Percentiles rank a stretch among this genome's conserved stretches.
Conservation (phyloP, 2,888 invertebrate genomes). For the Notodonta dromedarius region DNA sequence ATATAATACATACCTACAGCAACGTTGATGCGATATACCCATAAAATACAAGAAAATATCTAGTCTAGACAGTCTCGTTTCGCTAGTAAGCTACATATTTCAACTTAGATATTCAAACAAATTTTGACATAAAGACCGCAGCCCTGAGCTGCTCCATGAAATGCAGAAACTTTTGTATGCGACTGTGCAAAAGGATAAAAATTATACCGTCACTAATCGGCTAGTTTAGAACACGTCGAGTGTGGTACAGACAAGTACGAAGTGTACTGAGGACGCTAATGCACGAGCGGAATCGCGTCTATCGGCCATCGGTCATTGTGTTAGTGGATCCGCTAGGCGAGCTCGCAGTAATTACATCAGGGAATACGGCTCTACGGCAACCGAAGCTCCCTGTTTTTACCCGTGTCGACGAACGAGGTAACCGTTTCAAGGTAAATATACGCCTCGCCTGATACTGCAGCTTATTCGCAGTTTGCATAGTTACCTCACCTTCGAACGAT, state of each 20-base stretch:
- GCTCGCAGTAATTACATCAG: constrained; percentile 77
- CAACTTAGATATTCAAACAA: background rate
- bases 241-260: constrained; percentile 25
- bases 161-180: background rate
- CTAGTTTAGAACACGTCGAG: constrained; percentile 14
- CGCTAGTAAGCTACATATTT: background rate
- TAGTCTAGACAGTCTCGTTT: constrained; percentile 1
- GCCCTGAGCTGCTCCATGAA: background rate
- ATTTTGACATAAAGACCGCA: background rate
- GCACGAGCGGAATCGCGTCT: constrained; percentile 48
- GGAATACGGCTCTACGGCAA: constrained; percentile 66
- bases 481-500: constrained; percentile 5
- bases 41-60: background rate
- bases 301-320: constrained; percentile 74
- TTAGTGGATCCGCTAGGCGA: constrained; percentile 67
- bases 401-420: constrained; percentile 37
- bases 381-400: constrained; percentile 60
- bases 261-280: constrained; percentile 22
- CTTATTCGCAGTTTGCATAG: constrained; percentile 24
- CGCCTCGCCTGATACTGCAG: constrained; percentile 20
- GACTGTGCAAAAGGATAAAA: background rate
- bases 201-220: background rate
- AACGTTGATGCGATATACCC: background rate
- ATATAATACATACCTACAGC: background rate
- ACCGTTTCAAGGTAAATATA: constrained; percentile 29